Percentiles rank a stretch among this genome's conserved stretches.
Conservation (phyloP, 2,113 vertebrate species). For the Fulica atra region DNA sequence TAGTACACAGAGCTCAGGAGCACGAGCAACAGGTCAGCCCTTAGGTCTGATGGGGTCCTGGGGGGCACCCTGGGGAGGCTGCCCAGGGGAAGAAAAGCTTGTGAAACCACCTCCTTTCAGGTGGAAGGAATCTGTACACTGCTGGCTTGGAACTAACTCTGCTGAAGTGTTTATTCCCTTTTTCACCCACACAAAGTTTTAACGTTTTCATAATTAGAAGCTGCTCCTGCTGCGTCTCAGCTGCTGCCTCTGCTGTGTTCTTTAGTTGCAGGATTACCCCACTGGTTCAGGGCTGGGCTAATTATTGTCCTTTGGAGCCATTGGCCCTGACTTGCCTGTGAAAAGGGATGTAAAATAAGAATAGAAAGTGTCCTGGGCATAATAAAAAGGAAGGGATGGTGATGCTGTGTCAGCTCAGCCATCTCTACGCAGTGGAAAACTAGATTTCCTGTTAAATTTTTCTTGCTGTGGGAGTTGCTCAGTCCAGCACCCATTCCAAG, state of each 20-base stretch:
- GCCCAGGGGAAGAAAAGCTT: background rate
- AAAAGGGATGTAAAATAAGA: background rate
- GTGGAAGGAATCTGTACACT: fast-evolving
- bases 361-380: background rate
- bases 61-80: background rate
- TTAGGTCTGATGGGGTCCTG: background rate
- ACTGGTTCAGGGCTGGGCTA: background rate
- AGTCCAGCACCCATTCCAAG: background rate
- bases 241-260: background rate
- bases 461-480: background rate
- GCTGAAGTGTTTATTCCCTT: background rate
- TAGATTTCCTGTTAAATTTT: background rate
- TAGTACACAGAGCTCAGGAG: background rate
- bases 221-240: fast-evolving
- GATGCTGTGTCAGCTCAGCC: background rate
- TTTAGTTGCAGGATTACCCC: background rate
- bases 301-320: background rate
- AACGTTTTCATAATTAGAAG: background rate
- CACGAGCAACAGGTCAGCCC: fast-evolving
- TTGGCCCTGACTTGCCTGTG: background rate
- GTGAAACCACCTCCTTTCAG: fast-evolving
- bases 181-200: background rate
- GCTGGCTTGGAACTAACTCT: background rate
- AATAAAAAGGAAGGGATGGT: fast-evolving
- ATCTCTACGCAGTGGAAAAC: background rate